A percentile compares a stretch with the other conserved stretches of the same genome.
Conservation (phyloP, 2,888 invertebrate genomes). For the Eristalis arbustorum region DNA sequence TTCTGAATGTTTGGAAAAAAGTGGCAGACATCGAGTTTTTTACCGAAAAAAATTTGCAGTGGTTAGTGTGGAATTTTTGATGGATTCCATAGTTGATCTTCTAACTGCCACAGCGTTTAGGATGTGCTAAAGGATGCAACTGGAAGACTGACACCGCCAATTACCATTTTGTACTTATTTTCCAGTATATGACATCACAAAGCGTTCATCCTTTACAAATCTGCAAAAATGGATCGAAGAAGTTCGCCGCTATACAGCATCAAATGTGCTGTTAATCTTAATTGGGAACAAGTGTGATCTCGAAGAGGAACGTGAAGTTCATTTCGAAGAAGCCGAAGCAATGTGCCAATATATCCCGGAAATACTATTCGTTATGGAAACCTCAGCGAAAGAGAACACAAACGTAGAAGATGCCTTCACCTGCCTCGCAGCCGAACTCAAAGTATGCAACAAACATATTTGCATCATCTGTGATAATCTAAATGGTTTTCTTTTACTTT, state of each 20-base stretch:
- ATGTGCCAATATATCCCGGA: slow-evolving; percentile 93
- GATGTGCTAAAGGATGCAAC: too few species aligned
- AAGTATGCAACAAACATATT: slow-evolving; percentile 81
- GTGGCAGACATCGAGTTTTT: too few species aligned
- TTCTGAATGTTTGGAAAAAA: too few species aligned
- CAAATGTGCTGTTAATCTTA: slow-evolving; percentile 92
- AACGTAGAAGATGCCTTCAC: slow-evolving; percentile 94
- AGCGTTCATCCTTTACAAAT: slow-evolving; percentile 93
- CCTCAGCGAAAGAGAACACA: slow-evolving; percentile 94
- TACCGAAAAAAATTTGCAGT: too few species aligned
- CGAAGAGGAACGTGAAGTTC: slow-evolving; percentile 90
- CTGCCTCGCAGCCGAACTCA: slow-evolving; percentile 91
- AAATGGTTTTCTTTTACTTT: slow-evolving; percentile 73
- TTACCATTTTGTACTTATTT: slow-evolving; percentile 66
- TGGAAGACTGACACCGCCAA: background rate
- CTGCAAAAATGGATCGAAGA: slow-evolving; percentile 98
- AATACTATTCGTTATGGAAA: slow-evolving; percentile 92
- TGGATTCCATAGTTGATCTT: too few species aligned
- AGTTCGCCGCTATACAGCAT: slow-evolving; percentile 95
- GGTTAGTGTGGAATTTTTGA: too few species aligned
- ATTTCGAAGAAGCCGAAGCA: slow-evolving; percentile 91
- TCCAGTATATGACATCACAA: slow-evolving; percentile 96
- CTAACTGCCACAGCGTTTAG: too few species aligned
- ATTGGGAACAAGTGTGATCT: slow-evolving; percentile 97
- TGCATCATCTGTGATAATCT: background rate